Evolutionary conservation across 2,797 vertebrate genomes (phyloP).

Genomic region (Simalia tracyae): DNA sequence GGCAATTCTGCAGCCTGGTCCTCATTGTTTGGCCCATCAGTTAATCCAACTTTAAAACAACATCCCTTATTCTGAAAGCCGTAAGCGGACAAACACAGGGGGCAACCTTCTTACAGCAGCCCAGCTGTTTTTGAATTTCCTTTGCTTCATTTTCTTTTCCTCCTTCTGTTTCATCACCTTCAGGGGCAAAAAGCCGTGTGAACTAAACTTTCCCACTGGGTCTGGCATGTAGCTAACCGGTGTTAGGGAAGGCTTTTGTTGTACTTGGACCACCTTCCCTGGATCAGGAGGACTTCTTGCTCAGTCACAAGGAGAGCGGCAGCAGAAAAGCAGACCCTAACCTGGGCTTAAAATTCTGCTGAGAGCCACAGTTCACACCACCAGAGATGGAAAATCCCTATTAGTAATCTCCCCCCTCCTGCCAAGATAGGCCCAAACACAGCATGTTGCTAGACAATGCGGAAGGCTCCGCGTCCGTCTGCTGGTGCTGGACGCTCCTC

Average conservation of each 20-base stretch:
- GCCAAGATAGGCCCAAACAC: conserved; percentile 58
- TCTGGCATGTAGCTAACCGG: conserved; percentile 4
- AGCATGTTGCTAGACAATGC: conserved; percentile 39
- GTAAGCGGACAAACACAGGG: accelerated
- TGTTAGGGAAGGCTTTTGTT: conserved; percentile 40
- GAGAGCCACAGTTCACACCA: conserved; percentile 63
- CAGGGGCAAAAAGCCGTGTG: conserved; percentile 46
- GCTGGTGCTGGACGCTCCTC: conserved; percentile 30
- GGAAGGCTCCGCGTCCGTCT: background rate
- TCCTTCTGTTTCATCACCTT: conserved; percentile 35
- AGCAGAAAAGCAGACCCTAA: conserved; percentile 50
- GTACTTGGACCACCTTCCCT: conserved; percentile 59
- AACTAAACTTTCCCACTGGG: conserved; percentile 39
- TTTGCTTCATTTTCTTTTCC: no score
- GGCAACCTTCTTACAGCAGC: background rate
- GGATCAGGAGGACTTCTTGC: conserved; percentile 56
- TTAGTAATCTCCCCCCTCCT: conserved; percentile 55
- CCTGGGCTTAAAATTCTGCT: conserved; percentile 55
- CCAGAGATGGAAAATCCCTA: conserved; percentile 52
- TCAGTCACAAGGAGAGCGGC: conserved; percentile 47
- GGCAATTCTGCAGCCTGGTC: background rate
- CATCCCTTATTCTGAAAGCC: background rate
- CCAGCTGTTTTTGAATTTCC: background rate
- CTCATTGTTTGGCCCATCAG: background rate
- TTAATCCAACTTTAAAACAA: background rate